Evolutionary conservation across 1,140 invertebrate species (phyloP), one percentile per base, ranked within the genome.

Genomic region (Vanessa tameamea): DNA sequence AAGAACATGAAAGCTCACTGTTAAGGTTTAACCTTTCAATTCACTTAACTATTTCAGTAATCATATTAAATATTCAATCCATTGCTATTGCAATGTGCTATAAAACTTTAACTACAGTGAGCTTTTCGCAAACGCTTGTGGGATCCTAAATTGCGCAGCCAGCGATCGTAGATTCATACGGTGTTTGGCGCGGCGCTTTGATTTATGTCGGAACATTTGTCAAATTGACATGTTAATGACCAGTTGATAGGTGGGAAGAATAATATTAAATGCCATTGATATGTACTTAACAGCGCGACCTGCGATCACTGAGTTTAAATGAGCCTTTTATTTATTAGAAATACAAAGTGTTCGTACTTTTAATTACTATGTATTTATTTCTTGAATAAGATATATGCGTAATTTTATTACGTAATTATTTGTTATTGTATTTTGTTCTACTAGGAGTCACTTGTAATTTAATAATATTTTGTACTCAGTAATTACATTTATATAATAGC

Each of bases 151-250:
- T 63, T 51, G 57, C 43, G 47, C n/a, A 64, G 9, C 4, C 47
- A 20, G 47, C 47, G 57, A 69, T 86, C 77, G 64, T 74, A 67
- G 70, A 85, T 82, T 82, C 78, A 78, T 75, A 14, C 68, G 26
- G 69, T 63, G 77, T 80, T 31, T 59, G 50, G 5, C 7, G 69
- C 74, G 74, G 55, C 70, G 64, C 74, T 81, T 82, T 78, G 79
- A 43, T 67, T 55, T 67, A 68, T 50, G 55, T 76, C 76, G 72
- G 72, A 67, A 78, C 72, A 86, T 82, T 78, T 73, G 75, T 82
- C 78, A 83, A 81, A 73, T 70, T 78, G 79, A 80, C 76, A 70
- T 78, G 65, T 80, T 78, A 75, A 73, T 78, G 64, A 69, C 16
- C 43, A 64, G 43, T 37, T 53, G 14, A 59, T 75, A 75, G 69